These are phyloP conservation scores for Amphiprion percula DNA, from an alignment of 2,113 vertebrate genomes.

Conservation along the genomic window DNA sequence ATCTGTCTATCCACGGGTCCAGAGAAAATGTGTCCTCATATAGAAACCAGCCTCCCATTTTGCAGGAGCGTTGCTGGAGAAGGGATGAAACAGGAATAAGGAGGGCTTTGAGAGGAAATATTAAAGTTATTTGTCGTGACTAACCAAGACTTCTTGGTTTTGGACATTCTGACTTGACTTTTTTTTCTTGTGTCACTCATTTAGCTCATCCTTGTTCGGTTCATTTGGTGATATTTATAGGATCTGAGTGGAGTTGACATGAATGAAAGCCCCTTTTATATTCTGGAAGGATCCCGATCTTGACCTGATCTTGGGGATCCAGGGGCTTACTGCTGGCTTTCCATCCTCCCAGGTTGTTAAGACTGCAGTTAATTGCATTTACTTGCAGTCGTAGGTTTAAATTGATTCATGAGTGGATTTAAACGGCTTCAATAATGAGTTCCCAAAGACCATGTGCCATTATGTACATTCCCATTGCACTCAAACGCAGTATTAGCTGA, in stretches of 20 bases:
- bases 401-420: not conserved
- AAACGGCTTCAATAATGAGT: slow-evolving; percentile 1
- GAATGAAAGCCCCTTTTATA: slow-evolving; percentile 7
- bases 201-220: slow-evolving; percentile 8
- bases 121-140: slow-evolving; percentile 23
- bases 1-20: slow-evolving; percentile 17
- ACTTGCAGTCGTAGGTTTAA: slow-evolving; percentile 6
- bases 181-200: slow-evolving; percentile 35
- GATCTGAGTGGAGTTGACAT: not conserved
- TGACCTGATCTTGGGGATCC: not conserved
- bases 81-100: slow-evolving; percentile 2
- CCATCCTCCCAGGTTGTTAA: not conserved
- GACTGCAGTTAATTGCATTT: not conserved
- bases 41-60: slow-evolving; percentile 13
- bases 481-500: not conserved
- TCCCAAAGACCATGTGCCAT: slow-evolving; percentile 5
- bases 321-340: slow-evolving; percentile 12
- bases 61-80: slow-evolving; percentile 4
- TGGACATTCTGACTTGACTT: slow-evolving; percentile 27
- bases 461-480: not conserved
- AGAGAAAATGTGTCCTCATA: slow-evolving; percentile 7
- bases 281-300: slow-evolving; percentile 16
- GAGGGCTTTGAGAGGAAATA: slow-evolving; percentile 20
- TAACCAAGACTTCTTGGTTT: slow-evolving; percentile 40
- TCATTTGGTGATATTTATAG: slow-evolving; percentile 3